Conservation (phyloP, 64 coral and sea anemone genomes). For the Anthopleura sola region DNA sequence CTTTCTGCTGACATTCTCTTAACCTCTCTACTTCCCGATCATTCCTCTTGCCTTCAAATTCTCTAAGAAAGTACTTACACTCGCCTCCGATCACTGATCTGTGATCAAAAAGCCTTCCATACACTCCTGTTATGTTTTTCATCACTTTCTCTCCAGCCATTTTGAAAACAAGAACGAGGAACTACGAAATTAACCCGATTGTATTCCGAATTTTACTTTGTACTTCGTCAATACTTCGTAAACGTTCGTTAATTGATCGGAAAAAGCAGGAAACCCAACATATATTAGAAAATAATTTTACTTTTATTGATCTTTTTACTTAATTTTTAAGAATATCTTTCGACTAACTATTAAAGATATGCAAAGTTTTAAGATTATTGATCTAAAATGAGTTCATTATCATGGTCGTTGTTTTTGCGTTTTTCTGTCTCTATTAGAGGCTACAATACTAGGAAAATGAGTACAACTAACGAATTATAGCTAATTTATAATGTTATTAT, state of each 20-base stretch:
- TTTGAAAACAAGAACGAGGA: slow-evolving; percentile 15
- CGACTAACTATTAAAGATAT: too few relatives aligned
- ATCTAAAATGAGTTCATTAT: too few relatives aligned
- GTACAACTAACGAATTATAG: too few relatives aligned
- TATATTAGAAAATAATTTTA: background rate
- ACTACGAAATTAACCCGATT: background rate
- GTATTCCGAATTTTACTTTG: background rate
- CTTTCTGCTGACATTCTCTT: slow-evolving; percentile 58
- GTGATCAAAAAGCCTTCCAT: slow-evolving; percentile 88
- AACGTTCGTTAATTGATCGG: background rate
- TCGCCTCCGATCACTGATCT: slow-evolving; percentile 69
- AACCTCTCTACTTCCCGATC: slow-evolving; percentile 68
- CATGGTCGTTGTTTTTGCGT: too few relatives aligned
- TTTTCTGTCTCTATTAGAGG: too few relatives aligned
- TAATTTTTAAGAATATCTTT: background rate
- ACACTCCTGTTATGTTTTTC: slow-evolving; percentile 61
- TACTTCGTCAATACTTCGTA: slow-evolving; percentile 1
- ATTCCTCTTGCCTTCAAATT: slow-evolving; percentile 83
- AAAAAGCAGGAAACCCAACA: slow-evolving; percentile 19
- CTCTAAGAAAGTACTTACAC: slow-evolving; percentile 83
- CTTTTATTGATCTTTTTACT: background rate
- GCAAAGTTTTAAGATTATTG: too few relatives aligned
- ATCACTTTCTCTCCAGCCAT: slow-evolving; percentile 81
- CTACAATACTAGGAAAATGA: too few relatives aligned
- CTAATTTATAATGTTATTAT: too few relatives aligned